A percentile compares a stretch with the other conserved stretches of the same genome.
These are phyloP conservation scores for Harmothoe impar DNA, from an alignment of 2,888 invertebrate genomes.

Conservation along the genomic window DNA sequence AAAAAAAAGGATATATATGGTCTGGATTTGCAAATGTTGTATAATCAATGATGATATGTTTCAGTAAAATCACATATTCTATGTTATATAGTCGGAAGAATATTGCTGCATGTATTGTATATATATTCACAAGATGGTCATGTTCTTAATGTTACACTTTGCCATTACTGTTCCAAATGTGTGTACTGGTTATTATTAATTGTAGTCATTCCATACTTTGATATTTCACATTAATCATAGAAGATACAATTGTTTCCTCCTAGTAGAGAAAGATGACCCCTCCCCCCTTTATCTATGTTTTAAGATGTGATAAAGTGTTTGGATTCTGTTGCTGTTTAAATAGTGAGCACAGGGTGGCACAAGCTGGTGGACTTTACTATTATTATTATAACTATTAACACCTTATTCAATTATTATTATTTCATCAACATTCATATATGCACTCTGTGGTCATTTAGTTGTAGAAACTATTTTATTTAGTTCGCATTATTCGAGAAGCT, in stretches of 20 bases:
- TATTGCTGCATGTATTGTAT: background rate
- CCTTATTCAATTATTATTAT: too few relatives aligned
- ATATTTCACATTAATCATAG: background rate
- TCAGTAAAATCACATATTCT: background rate
- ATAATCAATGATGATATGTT: background rate
- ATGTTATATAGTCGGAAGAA: background rate
- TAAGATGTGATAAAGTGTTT: background rate
- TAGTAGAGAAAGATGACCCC: background rate
- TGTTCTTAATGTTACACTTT: background rate
- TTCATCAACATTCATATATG: background rate
- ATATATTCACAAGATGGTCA: background rate
- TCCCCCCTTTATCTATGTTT: background rate
- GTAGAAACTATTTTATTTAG: background rate
- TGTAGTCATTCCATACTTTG: conserved; percentile 40
- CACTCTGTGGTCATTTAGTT: background rate
- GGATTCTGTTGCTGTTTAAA: conserved; percentile 8
- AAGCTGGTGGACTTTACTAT: background rate
- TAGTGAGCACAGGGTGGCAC: background rate
- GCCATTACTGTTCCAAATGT: background rate
- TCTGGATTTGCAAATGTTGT: too few relatives aligned
- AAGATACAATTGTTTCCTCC: background rate
- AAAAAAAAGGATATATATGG: too few relatives aligned
- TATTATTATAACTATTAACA: too few relatives aligned
- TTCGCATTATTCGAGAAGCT: too few relatives aligned
- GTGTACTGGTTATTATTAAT: background rate